These are phyloP conservation scores for Acanthurus lineatus DNA, from an alignment of 2,797 vertebrate species.

Conservation along the genomic window DNA sequence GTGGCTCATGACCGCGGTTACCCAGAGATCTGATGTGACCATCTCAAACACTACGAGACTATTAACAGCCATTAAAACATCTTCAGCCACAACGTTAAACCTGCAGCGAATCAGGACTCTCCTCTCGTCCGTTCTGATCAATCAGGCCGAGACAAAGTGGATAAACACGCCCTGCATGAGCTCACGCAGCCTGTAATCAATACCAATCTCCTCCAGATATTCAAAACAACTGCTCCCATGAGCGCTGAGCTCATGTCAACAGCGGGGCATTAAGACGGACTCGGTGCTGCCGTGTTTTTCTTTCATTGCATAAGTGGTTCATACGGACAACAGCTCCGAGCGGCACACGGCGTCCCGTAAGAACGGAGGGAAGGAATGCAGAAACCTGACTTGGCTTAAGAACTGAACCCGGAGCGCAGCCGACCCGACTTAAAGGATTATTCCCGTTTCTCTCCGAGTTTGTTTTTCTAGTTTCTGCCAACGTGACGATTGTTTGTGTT, in stretches of 20 bases:
- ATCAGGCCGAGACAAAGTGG: constrained; percentile 31
- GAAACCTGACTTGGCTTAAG: constrained; percentile 76
- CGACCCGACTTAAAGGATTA: constrained; percentile 62
- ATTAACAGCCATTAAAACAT: constrained; percentile 30
- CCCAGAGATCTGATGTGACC: neutral
- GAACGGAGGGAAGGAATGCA: constrained; percentile 67
- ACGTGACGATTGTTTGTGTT: neutral
- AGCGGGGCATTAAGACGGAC: constrained; percentile 54
- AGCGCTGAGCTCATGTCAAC: constrained; percentile 58
- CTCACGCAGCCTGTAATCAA: constrained; percentile 59
- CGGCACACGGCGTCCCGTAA: constrained; percentile 41
- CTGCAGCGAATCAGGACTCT: constrained; percentile 17
- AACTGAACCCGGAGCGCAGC: constrained; percentile 38
- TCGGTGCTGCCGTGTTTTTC: constrained; percentile 45
- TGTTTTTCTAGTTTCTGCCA: constrained; percentile 37
- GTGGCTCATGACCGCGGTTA: no score
- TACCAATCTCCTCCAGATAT: constrained; percentile 64
- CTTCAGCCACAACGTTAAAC: constrained; percentile 14
- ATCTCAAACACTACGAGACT: neutral
- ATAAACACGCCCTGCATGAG: constrained; percentile 46
- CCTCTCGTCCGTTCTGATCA: constrained; percentile 41
- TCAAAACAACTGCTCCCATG: constrained; percentile 55
- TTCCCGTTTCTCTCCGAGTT: constrained; percentile 42
- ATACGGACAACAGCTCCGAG: no score
- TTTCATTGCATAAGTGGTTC: constrained; percentile 54